Base-by-base conservation (phyloP, 2,888 invertebrate species). In the Pedicia rivosa region DNA sequence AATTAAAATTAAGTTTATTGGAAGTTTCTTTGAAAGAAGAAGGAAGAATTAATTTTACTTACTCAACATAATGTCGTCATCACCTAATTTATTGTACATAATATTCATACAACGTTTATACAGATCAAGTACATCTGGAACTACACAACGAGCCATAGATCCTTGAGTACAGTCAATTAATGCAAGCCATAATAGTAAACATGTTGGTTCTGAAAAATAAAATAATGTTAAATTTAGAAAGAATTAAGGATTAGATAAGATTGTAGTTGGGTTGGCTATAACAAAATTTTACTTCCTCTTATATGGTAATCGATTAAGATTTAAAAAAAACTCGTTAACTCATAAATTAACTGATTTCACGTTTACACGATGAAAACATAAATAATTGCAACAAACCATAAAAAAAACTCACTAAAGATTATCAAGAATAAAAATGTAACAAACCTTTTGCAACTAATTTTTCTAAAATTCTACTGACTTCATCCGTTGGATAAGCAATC, bases 71-170 rank as follows among this genome's bases (percentile, higher is more conserved):
- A 43, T 36, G 27, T 45, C 44, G 34, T 46, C 43, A 24, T 45
- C 34, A 13, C 50, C 50, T 5, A 33, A 44, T 45, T 42, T 47
- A 38, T 22, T 49, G 35, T 57, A 53, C 56, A 63, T 57, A 28
- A 55, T 57, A 13, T 54, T 55, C 55, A 63, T 59, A 38, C 60
- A 56, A 25, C 53, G 44, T 40, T 55, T 63, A 46, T 73, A 75
- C n/a, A 74, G 57, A 40, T 62, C 55, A 27, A 73, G 48, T 2
- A 76, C 70, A 44, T 63, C 63, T 2, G 70, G 66, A 1, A 70
- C 66, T 37, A 66, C 68, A 48, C 73, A 75, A 39, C 72, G 65
- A 0, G 74, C 70, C 65, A 75, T 70, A 0, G 74, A 73, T 7
- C 58, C 56, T 41, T 61, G 60, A 0, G 56, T 57, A 20, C 54